Conservation (phyloP, 1,140 invertebrate species). For the Tetragonula clypearis region DNA sequence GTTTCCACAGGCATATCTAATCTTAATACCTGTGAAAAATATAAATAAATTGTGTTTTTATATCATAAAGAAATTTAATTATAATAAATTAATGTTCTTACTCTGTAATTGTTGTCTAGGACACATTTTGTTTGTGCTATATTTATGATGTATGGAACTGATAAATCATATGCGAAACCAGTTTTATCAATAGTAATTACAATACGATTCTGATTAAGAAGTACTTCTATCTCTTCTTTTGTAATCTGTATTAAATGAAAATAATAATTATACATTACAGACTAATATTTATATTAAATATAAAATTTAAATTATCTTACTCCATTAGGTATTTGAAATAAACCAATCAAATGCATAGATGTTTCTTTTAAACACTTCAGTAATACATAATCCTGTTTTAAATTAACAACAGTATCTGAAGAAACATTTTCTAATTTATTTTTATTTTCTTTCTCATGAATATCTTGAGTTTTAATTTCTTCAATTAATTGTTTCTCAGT, state of each 20-base stretch:
- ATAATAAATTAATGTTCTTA: conserved; percentile 78
- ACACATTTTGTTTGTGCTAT: conserved; percentile 83
- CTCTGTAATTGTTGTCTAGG: conserved; percentile 84
- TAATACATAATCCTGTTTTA: conserved; percentile 78
- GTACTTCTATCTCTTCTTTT: conserved; percentile 84
- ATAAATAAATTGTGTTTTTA: conserved; percentile 8
- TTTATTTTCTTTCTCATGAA: not conserved
- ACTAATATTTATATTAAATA: not conserved
- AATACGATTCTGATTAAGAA: conserved; percentile 88
- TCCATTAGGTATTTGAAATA: conserved; percentile 83
- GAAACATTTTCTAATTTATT: not conserved
- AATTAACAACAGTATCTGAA: not conserved
- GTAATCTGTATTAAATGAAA: conserved; percentile 81
- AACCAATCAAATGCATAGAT: conserved; percentile 80
- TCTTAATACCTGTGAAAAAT: conserved; percentile 74
- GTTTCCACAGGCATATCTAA: conserved; percentile 65
- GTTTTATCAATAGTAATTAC: conserved; percentile 84
- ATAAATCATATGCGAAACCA: conserved; percentile 86
- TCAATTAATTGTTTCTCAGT: conserved; percentile 81
- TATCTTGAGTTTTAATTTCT: conserved; percentile 78
- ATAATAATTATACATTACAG: not conserved
- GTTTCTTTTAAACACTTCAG: conserved; percentile 78
- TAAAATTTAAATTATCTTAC: conserved; percentile 69
- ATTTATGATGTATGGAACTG: conserved; percentile 84
- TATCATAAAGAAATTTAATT: conserved; percentile 26